Base-by-base conservation (phyloP, 2,113 vertebrate genomes). In the Calypte anna region DNA sequence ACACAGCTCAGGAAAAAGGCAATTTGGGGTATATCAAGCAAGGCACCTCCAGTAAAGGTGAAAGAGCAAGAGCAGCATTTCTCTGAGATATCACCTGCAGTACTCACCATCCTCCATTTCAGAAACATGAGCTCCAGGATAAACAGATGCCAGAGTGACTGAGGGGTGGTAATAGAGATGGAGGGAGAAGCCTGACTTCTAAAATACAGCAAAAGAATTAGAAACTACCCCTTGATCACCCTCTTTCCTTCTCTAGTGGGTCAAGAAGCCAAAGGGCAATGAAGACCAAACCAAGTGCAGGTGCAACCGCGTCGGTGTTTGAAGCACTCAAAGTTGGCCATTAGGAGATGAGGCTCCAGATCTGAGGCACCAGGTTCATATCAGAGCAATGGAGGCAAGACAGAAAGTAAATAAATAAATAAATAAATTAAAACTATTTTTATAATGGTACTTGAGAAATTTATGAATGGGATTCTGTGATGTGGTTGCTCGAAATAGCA, bases 401-500 rank as follows among this genome's bases (percentile, higher is more conserved):
- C 18, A 38, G 5, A 48, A 64, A 58, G 15, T 54, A 80, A 86
- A 61, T 40, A 80, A 86, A 61, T 40, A 84, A 76, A 85, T 46
- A 84, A 85, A 85, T 24, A 27, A 77, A 81, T 72, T 44, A 18
- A 55, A 93, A 86, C 94, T 96, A 96, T 96, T 96, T 96, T 93
- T 95, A 53, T 68, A 94, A 64, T 68, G 86, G 91, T 95, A 72
- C 91, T 93, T 86, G 64, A 96, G 91, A 83, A 94, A 94, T 93
- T 93, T 91, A 93, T 96, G 94, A 96, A 96, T 96, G 96, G 53
- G 91, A 90, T 86, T 93, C 86, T 88, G 72, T 70, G 80, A 90
- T 94, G 92, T 91, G 77, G 44, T 95, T 95, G 92, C 95, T 86
- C 0, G 0, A 96, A 96, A 96, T 96, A 96, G 95, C 95, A 44